Evolutionary conservation across 2,888 invertebrate species (phyloP), one percentile per base, ranked within the genome.

Genomic region (Apocheima hispidaria): DNA sequence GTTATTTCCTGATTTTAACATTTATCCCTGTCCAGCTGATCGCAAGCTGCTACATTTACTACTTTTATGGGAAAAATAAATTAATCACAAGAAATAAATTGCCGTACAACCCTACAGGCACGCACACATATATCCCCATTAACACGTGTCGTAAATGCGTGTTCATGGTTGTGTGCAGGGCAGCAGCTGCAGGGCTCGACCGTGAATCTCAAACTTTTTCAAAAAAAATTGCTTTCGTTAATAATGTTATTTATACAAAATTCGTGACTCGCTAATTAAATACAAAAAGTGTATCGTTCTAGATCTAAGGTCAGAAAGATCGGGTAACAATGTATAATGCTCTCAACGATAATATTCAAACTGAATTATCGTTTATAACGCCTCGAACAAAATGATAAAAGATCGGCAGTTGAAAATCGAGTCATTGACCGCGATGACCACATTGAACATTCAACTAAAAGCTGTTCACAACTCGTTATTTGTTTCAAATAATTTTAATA

Each of bases 141-240:
- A 46, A 70, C 65, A 28, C 74, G 72, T 71, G 75, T 70, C 72
- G 53, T 62, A 57, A 73, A 74, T 75, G 75, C 71, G 62, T 66
- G 63, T 73, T 4, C 18, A 52, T 41, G 71, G 77, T 75, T 76
- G 76, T 76, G 76, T 80, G 77, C 81, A 83, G 76, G 82, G 79
- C 82, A 87, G 85, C 92, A 92, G 92, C 92, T 92, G 92, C 92
- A 85, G 76, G 88, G 88, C 86, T 88, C 82, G 88, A 84, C 82
- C 76, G 77, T 60, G 89, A 77, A 71, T 82, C 86, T 83, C 90
- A 92, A 92, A 90, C 82, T 88, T 86, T 86, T 26, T 33, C 23
- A 16, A 18, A 46, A 4, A 46, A 30, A 4, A 30, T 14, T 30
- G 10, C 30, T 12, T 30, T 46, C 18, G 20, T 46, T 46, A 14